These are phyloP conservation scores for Reticulitermes lucifugus DNA, from an alignment of 2,888 invertebrate genomes.

Conservation along the genomic window DNA sequence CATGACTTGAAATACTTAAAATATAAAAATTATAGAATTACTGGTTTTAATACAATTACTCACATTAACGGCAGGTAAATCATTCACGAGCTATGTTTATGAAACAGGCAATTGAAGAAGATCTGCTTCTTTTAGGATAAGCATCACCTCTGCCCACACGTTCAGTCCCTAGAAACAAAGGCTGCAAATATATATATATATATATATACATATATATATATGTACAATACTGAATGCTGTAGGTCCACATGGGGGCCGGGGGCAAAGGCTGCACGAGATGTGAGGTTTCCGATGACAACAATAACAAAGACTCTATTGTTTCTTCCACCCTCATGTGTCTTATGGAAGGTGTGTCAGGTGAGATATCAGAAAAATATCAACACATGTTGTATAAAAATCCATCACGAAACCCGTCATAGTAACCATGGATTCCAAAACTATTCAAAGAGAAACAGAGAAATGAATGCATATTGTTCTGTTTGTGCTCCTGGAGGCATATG, in stretches of 20 bases:
- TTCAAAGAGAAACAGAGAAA: no score
- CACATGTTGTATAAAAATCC: not conserved
- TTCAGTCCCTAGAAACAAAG: conserved; percentile 18
- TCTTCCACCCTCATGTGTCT: conserved; percentile 8
- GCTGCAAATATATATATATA: not conserved
- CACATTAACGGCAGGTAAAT: no score
- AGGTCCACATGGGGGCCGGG: conserved; percentile 11
- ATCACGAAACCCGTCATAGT: not conserved
- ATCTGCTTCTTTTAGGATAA: not conserved
- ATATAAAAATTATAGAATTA: no score
- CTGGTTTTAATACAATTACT: no score
- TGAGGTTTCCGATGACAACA: conserved; percentile 22
- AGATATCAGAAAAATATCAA: conserved; percentile 1
- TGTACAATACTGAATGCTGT: not conserved
- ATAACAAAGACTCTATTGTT: conserved; percentile 34
- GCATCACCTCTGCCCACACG: conserved; percentile 4
- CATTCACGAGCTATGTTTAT: no score
- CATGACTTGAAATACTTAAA: no score
- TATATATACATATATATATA: not conserved
- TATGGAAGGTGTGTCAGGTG: conserved; percentile 12
- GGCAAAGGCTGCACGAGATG: conserved; percentile 17
- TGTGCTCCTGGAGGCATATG: no score
- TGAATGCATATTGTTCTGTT: no score
- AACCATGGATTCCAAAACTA: no score
- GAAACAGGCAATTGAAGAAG: no score